Evolutionary conservation across 2,113 vertebrate genomes (phyloP), one percentile per base, ranked within the genome.

Genomic region (Microcebus jonahi): DNA sequence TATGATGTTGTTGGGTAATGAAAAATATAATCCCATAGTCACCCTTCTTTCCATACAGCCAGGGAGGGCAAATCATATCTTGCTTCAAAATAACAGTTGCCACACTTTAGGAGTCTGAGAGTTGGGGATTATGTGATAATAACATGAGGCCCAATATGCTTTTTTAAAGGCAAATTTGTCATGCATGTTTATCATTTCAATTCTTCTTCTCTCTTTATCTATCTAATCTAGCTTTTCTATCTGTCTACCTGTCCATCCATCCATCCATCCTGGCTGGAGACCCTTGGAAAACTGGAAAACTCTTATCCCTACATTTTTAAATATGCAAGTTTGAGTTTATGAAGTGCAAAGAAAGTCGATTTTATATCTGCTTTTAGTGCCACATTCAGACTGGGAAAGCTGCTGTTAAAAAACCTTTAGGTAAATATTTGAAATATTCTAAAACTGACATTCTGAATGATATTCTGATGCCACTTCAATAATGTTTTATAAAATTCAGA

Each of bases 381-480:
- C 85, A 96, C 97, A 96, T 94, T 91, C 92, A 95, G 93, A 86
- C 94, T 86, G 48, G 77, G 85, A 95, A 96, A 97, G 94, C 97
- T 17, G 92, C 77, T 15, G 11, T 92, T 93, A 84, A 96, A 98
- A 98, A 97, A 96, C 96, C 96, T 95, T 97, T 98, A 92, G 88
- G 98, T 98, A 98, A 98, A 98, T 98, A 98, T 98, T 98, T 98
- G 98, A 98, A 97, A 98, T 97, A 98, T 98, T 98, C 96, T 98
- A 98, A 98, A 98, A 97, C 96, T 98, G 97, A 98, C 98, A 98
- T 98, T 98, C 98, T 97, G 95, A 97, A 95, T 98, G 96, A 95
- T 97, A 98, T 97, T 98, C 98, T 98, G 98, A 98, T 97, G 96
- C 98, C 94, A 97, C 95, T 98, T 97, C 98, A 98, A 98, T 98